These are phyloP conservation scores for Sabatieria punctata DNA, from an alignment of 2,888 invertebrate genomes.

Conservation along the genomic window DNA sequence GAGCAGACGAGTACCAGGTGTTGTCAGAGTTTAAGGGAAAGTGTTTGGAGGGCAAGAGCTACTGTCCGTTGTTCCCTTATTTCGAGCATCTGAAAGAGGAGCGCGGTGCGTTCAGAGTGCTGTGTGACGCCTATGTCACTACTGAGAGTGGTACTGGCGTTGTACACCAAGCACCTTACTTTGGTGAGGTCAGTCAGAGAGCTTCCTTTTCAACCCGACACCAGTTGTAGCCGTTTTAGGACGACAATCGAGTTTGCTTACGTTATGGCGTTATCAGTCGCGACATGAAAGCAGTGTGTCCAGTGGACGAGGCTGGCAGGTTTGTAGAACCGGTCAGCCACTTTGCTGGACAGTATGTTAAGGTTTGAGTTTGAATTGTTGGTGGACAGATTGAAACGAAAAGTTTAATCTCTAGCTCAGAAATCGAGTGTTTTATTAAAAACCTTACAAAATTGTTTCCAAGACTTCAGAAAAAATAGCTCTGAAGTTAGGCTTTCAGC, in stretches of 20 bases:
- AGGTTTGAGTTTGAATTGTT: no score
- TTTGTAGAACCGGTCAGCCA: constrained; percentile 68
- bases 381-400: no score
- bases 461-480: no score
- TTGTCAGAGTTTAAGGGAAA: constrained; percentile 55
- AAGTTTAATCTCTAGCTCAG: no score
- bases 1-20: constrained; percentile 56
- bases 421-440: no score
- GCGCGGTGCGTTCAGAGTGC: constrained; percentile 57
- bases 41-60: constrained; percentile 56
- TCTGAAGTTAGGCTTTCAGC: no score
- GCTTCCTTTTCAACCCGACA: neutral
- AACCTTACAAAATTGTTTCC: no score
- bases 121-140: constrained; percentile 79
- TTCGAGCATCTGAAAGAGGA: constrained; percentile 45
- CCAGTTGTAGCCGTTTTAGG: constrained; percentile 40
- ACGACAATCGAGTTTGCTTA: constrained; percentile 64
- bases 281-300: constrained; percentile 71
- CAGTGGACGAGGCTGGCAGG: constrained; percentile 74
- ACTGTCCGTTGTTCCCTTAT: constrained; percentile 77
- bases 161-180: constrained; percentile 96
- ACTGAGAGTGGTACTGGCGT: constrained; percentile 91
- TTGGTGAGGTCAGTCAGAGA: constrained; percentile 50
- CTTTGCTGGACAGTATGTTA: constrained; percentile 75
- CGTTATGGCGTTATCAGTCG: constrained; percentile 58